Evolutionary conservation across 2,797 vertebrate genomes (phyloP).

Genomic region (Scolopax rusticola): DNA sequence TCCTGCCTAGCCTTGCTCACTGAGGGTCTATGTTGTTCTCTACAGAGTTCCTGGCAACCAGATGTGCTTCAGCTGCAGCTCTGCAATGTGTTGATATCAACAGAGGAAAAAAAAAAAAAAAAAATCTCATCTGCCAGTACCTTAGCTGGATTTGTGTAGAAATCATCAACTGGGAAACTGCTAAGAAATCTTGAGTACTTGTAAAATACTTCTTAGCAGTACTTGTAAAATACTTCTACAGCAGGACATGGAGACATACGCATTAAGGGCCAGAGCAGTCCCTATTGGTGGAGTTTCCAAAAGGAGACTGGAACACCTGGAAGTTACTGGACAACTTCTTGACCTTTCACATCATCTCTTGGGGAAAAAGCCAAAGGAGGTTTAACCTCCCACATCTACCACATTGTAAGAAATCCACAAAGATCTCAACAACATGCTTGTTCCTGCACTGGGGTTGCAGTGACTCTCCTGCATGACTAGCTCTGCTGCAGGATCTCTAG

Average conservation of each 20-base stretch:
- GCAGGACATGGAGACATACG: background rate
- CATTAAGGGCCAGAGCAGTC: background rate
- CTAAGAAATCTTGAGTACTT: background rate
- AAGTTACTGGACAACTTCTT: background rate
- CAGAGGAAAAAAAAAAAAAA: background rate
- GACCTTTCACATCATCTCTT: background rate
- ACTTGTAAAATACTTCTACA: background rate
- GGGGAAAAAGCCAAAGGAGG: background rate
- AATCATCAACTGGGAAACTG: background rate
- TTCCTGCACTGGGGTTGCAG: background rate
- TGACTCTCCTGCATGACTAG: background rate
- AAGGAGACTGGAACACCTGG: background rate
- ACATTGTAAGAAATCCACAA: background rate
- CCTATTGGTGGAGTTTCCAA: background rate
- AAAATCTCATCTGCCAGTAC: background rate
- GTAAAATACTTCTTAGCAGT: background rate
- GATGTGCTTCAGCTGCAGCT: background rate
- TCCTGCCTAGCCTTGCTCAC: background rate
- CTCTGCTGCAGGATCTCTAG: background rate
- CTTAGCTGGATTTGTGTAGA: background rate
- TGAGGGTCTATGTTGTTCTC: background rate
- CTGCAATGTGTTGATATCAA: background rate
- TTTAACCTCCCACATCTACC: background rate
- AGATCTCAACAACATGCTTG: background rate
- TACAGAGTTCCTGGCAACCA: background rate